A percentile compares a stretch with the other conserved stretches of the same genome.
These are phyloP conservation scores for Sepioteuthis lessoniana DNA, from an alignment of 2,888 invertebrate species.

Conservation along the genomic window DNA sequence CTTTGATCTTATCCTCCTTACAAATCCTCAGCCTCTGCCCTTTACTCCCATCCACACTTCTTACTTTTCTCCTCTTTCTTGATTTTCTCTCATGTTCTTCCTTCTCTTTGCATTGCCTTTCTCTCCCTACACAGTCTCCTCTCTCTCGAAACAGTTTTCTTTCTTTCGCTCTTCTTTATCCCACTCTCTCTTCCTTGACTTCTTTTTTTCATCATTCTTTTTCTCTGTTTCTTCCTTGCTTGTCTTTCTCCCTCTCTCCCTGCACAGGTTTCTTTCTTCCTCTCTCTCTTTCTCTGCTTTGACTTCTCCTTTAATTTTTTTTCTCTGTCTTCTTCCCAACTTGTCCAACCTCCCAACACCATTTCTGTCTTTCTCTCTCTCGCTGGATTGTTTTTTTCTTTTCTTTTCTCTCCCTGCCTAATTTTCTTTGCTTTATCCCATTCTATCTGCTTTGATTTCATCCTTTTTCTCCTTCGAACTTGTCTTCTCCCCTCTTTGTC, in stretches of 20 bases:
- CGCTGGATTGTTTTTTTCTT: background rate
- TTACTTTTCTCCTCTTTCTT: background rate
- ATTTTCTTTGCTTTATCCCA: background rate
- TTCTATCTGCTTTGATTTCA: background rate
- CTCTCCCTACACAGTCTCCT: background rate
- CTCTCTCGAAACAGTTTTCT: too few species aligned
- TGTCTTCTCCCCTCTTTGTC: background rate
- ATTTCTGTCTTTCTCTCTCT: background rate
- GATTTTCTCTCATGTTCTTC: background rate
- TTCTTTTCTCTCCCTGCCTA: background rate
- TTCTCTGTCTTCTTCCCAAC: background rate
- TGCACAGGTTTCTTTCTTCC: too few species aligned
- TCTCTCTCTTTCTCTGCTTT: background rate
- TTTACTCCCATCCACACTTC: too few species aligned
- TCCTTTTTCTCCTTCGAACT: background rate
- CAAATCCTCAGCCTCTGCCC: too few species aligned
- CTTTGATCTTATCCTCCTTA: too few species aligned
- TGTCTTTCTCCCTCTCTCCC: background rate
- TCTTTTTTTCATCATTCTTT: too few species aligned
- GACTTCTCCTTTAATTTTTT: background rate
- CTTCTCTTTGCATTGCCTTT: background rate
- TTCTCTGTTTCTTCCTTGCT: background rate
- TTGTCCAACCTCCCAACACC: background rate
- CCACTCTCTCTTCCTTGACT: too few species aligned
- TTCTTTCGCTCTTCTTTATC: too few species aligned